Evolutionary conservation across 2,797 vertebrate genomes (phyloP).

Genomic region (Coregonus suidteri): DNA sequence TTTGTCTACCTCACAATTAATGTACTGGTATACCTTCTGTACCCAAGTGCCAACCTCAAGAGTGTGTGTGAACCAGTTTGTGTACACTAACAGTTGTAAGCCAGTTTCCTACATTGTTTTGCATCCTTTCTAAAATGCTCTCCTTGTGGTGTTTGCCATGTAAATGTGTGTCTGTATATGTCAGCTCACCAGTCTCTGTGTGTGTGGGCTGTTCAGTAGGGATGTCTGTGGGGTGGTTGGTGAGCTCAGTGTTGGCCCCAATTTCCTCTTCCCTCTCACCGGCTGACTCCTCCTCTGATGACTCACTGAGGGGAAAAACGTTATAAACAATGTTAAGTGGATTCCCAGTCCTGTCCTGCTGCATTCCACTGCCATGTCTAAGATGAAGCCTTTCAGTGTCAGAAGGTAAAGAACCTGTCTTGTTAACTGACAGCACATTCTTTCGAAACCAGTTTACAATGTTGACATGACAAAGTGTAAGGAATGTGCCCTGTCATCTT

Average conservation of each 20-base stretch:
- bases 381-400: conserved; percentile 7
- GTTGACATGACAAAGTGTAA: background rate
- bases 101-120: background rate
- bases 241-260: conserved; percentile 7
- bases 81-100: background rate
- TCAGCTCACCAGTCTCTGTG: conserved; percentile 58
- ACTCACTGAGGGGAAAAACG: conserved; percentile 64
- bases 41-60: background rate
- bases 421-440: background rate
- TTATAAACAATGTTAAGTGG: background rate
- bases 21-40: background rate
- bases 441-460: background rate
- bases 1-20: background rate
- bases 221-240: conserved; percentile 33
- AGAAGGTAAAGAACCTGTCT: background rate
- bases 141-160: background rate
- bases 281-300: conserved; percentile 76
- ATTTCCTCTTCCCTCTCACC: conserved; percentile 67
- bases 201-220: conserved; percentile 30
- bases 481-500: background rate
- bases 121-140: background rate
- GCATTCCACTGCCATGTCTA: background rate
- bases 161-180: background rate
- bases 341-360: conserved; percentile 19
- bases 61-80: background rate